Percentiles rank a stretch among this genome's conserved stretches.
These are phyloP conservation scores for Acleris laterana DNA, from an alignment of 2,888 invertebrate species.

Conservation along the genomic window DNA sequence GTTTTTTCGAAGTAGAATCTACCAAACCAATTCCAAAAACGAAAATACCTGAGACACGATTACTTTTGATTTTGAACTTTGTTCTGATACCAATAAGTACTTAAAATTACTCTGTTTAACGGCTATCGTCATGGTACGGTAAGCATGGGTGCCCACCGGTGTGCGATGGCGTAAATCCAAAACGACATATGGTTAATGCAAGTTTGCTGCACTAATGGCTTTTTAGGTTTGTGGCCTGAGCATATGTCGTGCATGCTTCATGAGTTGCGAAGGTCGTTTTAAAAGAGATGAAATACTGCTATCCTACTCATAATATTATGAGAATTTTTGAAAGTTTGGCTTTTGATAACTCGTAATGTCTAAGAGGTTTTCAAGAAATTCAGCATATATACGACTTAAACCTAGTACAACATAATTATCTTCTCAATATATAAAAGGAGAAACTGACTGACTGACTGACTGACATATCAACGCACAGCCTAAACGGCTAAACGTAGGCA, in stretches of 20 bases:
- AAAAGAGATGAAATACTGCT: constrained; percentile 15
- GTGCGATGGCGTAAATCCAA: constrained; percentile 1
- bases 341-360: no score
- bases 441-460: no score
- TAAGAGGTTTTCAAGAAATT: no score
- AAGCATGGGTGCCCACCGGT: constrained; percentile 42
- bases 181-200: constrained; percentile 17
- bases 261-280: constrained; percentile 21
- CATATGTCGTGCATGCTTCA: neutral
- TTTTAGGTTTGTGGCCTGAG: neutral
- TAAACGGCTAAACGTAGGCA: no score
- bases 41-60: constrained; percentile 3
- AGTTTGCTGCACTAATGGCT: neutral
- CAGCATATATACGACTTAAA: no score
- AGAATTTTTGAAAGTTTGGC: no score
- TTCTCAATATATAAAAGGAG: no score
- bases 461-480: no score
- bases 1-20: no score
- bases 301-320: no score
- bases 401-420: no score
- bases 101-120: constrained; percentile 42
- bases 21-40: neutral
- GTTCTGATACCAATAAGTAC: constrained; percentile 6
- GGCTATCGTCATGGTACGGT: constrained; percentile 44
- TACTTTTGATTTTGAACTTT: neutral